phyloP scores from a whole-genome alignment of 1,140 invertebrate genomes.

The Drepana arcuata region DNA sequence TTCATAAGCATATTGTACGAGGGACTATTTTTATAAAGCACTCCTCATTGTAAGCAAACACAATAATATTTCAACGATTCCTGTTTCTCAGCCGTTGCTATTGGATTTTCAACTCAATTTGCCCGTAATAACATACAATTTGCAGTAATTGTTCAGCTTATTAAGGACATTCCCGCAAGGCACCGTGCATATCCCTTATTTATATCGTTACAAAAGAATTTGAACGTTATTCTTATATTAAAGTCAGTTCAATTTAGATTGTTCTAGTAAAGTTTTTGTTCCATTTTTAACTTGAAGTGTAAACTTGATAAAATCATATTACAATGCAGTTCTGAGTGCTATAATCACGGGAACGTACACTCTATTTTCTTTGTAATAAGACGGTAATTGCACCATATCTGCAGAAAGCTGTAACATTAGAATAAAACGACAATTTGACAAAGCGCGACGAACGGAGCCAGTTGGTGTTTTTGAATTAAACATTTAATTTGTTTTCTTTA shows the following conservation, averaged over 20 bases:
- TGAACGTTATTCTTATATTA: not conserved
- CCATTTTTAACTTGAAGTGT: not conserved
- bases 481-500: conserved; percentile 64
- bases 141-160: no score
- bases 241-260: not conserved
- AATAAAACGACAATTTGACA: conserved; percentile 16
- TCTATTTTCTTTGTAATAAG: not conserved
- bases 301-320: no score
- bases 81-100: no score
- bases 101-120: no score
- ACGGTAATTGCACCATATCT: not conserved
- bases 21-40: no score
- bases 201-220: conserved; percentile 2
- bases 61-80: no score
- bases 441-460: conserved; percentile 41
- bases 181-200: no score
- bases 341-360: not conserved
- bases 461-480: conserved; percentile 56
- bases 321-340: no score
- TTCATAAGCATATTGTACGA: no score
- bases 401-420: not conserved
- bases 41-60: no score
- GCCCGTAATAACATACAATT: no score
- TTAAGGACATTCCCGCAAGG: no score
- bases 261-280: not conserved